These are phyloP conservation scores for Sebastes aleutianus DNA, from an alignment of 2,797 vertebrate genomes.

Conservation along the genomic window DNA sequence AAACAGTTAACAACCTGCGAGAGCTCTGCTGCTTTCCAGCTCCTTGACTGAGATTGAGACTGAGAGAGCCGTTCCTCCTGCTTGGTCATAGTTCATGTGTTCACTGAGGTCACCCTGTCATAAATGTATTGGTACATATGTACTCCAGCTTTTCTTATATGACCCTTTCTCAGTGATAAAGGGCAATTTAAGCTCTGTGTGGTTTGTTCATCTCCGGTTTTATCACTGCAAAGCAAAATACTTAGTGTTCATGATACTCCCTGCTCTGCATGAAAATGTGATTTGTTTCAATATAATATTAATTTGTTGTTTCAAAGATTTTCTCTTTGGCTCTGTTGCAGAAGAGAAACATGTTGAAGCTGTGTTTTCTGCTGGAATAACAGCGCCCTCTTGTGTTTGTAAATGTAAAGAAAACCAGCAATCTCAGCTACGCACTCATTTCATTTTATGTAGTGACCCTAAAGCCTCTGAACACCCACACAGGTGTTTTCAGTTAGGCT, in stretches of 20 bases:
- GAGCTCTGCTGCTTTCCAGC: not conserved
- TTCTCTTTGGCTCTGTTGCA: not conserved
- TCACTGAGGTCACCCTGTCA: constrained; percentile 27
- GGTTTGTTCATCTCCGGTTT: constrained; percentile 10
- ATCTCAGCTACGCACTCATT: not conserved
- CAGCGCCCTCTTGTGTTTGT: not conserved
- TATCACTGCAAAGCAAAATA: constrained; percentile 8
- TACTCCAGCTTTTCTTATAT: constrained; percentile 22
- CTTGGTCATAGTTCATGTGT: constrained; percentile 50
- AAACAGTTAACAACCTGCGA: not conserved
- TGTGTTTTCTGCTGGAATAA: not conserved
- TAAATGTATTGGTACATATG: constrained; percentile 39
- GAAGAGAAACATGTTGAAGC: not conserved
- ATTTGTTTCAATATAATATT: not conserved
- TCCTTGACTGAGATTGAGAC: not conserved
- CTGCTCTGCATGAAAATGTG: not conserved
- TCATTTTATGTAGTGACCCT: not conserved
- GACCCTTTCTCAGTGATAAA: constrained; percentile 45
- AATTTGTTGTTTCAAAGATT: not conserved
- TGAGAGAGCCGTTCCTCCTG: constrained; percentile 1
- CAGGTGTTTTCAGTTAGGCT: too few relatives aligned
- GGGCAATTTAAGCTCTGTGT: not conserved
- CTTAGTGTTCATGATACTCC: not conserved
- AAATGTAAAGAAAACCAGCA: not conserved
- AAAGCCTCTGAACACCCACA: too few relatives aligned